A percentile compares a stretch with the other conserved stretches of the same genome.
Conservation (phyloP, 1,140 invertebrate species). For the Eumaeus atala region DNA sequence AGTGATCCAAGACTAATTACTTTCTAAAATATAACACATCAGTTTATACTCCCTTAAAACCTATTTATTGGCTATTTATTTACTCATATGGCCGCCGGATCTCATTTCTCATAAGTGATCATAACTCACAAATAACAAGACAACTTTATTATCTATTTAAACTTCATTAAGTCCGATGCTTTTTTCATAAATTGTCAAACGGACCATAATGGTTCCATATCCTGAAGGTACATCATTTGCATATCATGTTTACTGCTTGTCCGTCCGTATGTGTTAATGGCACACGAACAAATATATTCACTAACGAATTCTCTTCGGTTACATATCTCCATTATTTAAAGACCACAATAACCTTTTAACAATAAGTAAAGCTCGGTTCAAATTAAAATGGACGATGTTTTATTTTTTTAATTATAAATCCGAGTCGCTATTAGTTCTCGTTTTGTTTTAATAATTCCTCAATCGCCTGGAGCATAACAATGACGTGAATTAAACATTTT, state of each 20-base stretch:
- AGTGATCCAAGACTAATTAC: too few species aligned
- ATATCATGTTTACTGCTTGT: constrained; percentile 59
- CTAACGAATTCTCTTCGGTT: constrained; percentile 42
- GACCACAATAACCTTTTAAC: constrained; percentile 17
- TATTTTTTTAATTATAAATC: constrained; percentile 59
- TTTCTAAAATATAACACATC: too few species aligned
- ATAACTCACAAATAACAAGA: too few species aligned
- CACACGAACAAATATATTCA: constrained; percentile 57
- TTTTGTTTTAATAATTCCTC: constrained; percentile 65
- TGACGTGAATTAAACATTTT: constrained; percentile 51
- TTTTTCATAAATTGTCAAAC: constrained; percentile 32
- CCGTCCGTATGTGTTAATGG: constrained; percentile 57
- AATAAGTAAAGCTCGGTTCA: constrained; percentile 21
- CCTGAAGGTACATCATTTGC: constrained; percentile 51
- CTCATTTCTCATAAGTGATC: too few species aligned
- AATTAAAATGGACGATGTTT: constrained; percentile 25
- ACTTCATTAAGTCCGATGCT: neutral
- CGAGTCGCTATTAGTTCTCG: constrained; percentile 50
- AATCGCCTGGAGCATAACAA: constrained; percentile 51
- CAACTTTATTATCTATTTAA: neutral
- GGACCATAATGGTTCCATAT: constrained; percentile 31
- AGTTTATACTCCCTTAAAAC: too few species aligned
- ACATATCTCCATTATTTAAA: constrained; percentile 20
- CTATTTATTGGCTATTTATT: too few species aligned
- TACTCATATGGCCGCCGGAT: too few species aligned